Percentiles rank a stretch among this genome's conserved stretches.
These are phyloP conservation scores for Agapornis canus DNA, from an alignment of 2,797 vertebrate species.

Conservation along the genomic window DNA sequence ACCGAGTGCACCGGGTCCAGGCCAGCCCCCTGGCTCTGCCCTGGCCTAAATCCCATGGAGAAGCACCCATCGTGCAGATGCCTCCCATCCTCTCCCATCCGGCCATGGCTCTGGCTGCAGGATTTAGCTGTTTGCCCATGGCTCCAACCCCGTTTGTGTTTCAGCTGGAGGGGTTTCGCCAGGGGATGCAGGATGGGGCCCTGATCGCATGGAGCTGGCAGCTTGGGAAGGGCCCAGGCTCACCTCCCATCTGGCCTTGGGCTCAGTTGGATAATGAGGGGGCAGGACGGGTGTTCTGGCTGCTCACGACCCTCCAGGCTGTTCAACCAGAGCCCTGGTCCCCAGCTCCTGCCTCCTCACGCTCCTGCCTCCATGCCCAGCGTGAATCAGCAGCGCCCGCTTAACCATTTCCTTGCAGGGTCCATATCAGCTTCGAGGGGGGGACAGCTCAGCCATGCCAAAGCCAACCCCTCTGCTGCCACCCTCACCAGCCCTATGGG, in stretches of 20 bases:
- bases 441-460: fast-evolving
- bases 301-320: background rate
- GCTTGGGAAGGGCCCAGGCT: background rate
- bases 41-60: background rate
- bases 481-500: fast-evolving
- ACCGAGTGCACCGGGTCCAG: fast-evolving
- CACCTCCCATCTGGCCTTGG: background rate
- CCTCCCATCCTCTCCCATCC: fast-evolving
- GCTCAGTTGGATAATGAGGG: background rate
- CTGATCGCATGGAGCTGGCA: fast-evolving
- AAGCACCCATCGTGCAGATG: fast-evolving
- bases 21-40: background rate
- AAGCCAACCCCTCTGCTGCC: background rate
- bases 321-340: background rate
- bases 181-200: background rate
- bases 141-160: background rate
- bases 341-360: background rate
- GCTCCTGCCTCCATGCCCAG: background rate
- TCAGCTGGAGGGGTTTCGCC: background rate
- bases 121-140: background rate
- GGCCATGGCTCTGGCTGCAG: background rate
- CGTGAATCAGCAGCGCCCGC: conserved; percentile 50
- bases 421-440: fast-evolving
- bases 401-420: background rate
- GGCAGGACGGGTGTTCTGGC: background rate